phyloP scores from a whole-genome alignment of 2,797 vertebrate genomes.

The Uromys caudimaculatus region DNA sequence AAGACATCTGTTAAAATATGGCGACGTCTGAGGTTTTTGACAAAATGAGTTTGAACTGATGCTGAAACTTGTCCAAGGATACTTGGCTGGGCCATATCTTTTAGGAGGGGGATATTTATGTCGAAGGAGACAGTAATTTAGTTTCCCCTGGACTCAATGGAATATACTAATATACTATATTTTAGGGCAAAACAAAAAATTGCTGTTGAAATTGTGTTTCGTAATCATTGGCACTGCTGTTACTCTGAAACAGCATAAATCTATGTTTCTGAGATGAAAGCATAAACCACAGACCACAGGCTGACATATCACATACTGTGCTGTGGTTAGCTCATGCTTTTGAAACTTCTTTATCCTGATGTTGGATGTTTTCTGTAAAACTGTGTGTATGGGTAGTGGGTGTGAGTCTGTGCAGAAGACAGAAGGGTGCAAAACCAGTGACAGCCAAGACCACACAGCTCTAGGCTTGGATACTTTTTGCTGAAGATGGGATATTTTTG shows the following conservation, averaged over 20 bases:
- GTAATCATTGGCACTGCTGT: constrained; percentile 56
- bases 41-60: not conserved
- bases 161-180: not conserved
- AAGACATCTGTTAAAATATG: not conserved
- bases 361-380: constrained; percentile 18
- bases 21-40: constrained; percentile 14
- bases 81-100: not conserved
- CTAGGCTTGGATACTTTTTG: constrained; percentile 9
- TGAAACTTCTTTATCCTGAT: constrained; percentile 11
- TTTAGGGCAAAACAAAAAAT: constrained; percentile 52
- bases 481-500: not conserved
- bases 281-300: constrained; percentile 46
- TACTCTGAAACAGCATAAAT: constrained; percentile 63
- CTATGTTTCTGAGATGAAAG: constrained; percentile 73
- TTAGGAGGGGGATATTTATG: constrained; percentile 9
- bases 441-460: not conserved
- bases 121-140: constrained; percentile 6
- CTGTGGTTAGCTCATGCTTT: constrained; percentile 41
- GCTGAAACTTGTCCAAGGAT: not conserved
- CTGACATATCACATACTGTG: constrained; percentile 66
- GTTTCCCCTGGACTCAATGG: not conserved
- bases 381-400: not conserved
- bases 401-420: not conserved
- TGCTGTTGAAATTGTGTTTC: constrained; percentile 55
- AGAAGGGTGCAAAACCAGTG: not conserved